Conservation (phyloP, 2,888 invertebrate genomes). For the Aleiodes alternator region DNA sequence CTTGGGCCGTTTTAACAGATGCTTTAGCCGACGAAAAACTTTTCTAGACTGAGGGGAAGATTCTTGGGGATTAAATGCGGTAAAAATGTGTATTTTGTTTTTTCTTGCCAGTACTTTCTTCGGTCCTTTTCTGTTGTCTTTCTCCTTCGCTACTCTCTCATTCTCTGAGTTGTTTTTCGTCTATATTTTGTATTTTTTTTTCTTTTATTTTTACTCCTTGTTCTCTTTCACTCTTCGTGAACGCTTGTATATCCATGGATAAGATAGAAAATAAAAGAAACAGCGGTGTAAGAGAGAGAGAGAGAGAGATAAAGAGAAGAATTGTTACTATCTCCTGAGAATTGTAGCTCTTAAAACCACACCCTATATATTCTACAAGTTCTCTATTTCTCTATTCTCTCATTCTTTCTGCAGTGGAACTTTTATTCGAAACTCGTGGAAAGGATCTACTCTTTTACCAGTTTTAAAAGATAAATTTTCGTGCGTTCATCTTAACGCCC, state of each 20-base stretch:
- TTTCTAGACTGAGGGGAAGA: slow-evolving; percentile 41
- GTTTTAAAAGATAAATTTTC: slow-evolving; percentile 55
- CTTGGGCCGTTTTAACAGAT: neutral
- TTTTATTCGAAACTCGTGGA: slow-evolving; percentile 53
- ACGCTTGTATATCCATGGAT: too few species aligned
- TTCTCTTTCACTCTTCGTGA: too few species aligned
- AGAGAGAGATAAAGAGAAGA: slow-evolving; percentile 7
- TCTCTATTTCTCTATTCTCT: too few species aligned
- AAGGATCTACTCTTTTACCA: slow-evolving; percentile 43
- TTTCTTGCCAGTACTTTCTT: slow-evolving; percentile 13
- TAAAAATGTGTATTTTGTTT: neutral
- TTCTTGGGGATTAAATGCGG: neutral
- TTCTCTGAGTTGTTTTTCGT: slow-evolving; percentile 4
- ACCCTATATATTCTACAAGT: too few species aligned
- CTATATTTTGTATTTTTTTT: slow-evolving; percentile 3
- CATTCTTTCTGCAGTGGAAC: slow-evolving; percentile 20
- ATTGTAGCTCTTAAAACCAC: slow-evolving; percentile 7
- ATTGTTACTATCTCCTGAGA: slow-evolving; percentile 37
- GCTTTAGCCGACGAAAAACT: slow-evolving; percentile 49
- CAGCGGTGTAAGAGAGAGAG: too few species aligned
- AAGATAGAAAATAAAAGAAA: too few species aligned
- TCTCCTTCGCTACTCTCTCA: slow-evolving; percentile 35
- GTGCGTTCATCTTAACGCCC: slow-evolving; percentile 52
- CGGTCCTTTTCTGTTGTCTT: slow-evolving; percentile 42
- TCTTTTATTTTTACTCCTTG: neutral